phyloP scores from a whole-genome alignment of 64 coral and sea anemone genomes.

The Trachythela sp. region DNA sequence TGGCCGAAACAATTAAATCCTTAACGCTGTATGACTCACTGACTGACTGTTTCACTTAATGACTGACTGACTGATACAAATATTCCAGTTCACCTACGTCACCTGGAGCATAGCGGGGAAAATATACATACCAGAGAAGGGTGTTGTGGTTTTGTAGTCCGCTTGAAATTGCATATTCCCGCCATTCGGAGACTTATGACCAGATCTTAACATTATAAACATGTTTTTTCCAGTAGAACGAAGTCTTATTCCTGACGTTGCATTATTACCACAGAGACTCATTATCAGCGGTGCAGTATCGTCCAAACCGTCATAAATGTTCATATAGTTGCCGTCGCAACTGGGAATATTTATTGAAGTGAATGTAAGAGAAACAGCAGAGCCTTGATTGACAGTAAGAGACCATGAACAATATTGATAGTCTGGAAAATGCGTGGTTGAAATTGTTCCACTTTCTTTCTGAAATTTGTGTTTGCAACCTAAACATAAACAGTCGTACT shows the following conservation, averaged over 20 bases:
- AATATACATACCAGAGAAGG: background rate
- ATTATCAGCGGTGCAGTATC: background rate
- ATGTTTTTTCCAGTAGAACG: background rate
- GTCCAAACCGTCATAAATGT: background rate
- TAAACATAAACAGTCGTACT: background rate
- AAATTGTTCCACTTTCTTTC: background rate
- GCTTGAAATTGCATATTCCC: background rate
- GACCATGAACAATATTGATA: constrained; percentile 3
- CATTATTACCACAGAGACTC: background rate
- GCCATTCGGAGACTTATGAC: background rate
- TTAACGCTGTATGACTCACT: too few relatives aligned
- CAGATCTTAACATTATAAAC: background rate
- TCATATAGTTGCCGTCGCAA: background rate
- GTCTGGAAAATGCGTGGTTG: background rate
- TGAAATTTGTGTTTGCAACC: background rate
- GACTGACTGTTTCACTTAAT: background rate
- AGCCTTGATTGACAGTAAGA: background rate
- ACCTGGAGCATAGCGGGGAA: background rate
- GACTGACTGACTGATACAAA: background rate
- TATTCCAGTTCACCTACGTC: background rate
- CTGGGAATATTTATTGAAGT: background rate
- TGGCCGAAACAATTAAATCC: too few relatives aligned
- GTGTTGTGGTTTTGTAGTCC: background rate
- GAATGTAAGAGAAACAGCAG: background rate
- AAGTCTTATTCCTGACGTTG: background rate